These are phyloP conservation scores for Rhynchomys soricoides DNA, from an alignment of 2,113 vertebrate genomes.

Conservation along the genomic window DNA sequence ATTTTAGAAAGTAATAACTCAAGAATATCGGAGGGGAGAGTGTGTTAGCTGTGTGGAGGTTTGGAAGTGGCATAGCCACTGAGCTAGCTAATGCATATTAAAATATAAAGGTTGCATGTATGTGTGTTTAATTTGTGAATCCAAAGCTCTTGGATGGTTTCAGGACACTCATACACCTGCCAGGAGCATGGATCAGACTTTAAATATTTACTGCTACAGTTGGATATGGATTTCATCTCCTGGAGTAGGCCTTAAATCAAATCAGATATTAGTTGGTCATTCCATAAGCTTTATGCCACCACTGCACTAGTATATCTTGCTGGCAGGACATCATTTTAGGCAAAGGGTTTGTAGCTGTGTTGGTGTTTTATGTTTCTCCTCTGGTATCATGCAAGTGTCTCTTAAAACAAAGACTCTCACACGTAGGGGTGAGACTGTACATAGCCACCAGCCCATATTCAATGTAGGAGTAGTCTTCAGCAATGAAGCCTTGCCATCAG, in stretches of 20 bases:
- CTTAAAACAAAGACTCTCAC: not conserved
- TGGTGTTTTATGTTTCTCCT: not conserved
- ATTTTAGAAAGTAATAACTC: too few relatives aligned
- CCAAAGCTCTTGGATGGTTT: too few relatives aligned
- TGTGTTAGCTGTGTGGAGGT: too few relatives aligned
- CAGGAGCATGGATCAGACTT: too few relatives aligned
- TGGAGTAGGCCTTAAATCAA: not conserved
- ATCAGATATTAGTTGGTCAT: not conserved
- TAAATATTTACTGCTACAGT: too few relatives aligned
- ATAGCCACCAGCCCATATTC: not conserved
- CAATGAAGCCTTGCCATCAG: not conserved
- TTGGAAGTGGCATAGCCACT: too few relatives aligned
- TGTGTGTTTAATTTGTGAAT: too few relatives aligned
- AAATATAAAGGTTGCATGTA: too few relatives aligned
- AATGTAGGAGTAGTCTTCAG: not conserved
- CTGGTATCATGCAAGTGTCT: not conserved
- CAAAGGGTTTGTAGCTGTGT: not conserved
- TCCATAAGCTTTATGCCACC: not conserved
- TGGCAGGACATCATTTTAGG: not conserved
- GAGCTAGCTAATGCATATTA: too few relatives aligned
- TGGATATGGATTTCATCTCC: not conserved
- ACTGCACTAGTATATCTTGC: not conserved
- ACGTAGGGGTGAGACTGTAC: not conserved
- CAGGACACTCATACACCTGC: too few relatives aligned
- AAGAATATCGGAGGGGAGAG: too few relatives aligned